Conservation (phyloP, 2,888 invertebrate genomes). For the Leptodirus hochenwartii region DNA sequence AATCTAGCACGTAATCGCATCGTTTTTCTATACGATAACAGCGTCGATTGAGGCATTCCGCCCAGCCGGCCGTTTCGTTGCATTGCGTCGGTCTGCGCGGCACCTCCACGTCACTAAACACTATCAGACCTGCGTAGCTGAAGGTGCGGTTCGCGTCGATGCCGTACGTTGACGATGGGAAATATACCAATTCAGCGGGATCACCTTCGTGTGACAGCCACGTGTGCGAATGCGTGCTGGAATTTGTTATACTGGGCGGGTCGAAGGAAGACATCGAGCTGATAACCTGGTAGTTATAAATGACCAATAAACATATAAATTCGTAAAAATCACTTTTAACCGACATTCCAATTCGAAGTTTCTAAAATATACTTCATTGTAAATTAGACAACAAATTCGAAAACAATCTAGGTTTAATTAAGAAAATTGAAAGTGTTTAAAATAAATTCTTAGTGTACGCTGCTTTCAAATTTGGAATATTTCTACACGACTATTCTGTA, state of each 20-base stretch:
- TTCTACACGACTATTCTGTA: no score
- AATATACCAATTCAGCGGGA: constrained; percentile 70
- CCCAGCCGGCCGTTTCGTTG: constrained; percentile 34
- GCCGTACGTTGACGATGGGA: constrained; percentile 79
- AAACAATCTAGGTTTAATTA: no score
- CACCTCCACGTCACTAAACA: constrained; percentile 77
- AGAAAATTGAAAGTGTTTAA: no score
- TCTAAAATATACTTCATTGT: no score
- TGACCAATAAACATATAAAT: no score
- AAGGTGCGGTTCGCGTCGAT: constrained; percentile 90
- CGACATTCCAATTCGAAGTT: no score
- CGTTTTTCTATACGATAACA: constrained; percentile 59
- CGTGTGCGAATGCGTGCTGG: constrained; percentile 63
- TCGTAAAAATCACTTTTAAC: no score
- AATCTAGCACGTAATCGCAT: constrained; percentile 66
- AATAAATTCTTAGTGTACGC: no score
- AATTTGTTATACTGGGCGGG: constrained; percentile 54
- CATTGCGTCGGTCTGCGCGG: constrained; percentile 49
- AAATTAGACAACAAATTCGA: no score
- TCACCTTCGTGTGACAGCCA: constrained; percentile 76
- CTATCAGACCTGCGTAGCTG: constrained; percentile 72
- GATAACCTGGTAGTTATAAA: constrained; percentile 43
- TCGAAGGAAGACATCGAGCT: constrained; percentile 78
- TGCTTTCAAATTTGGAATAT: no score
- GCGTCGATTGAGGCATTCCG: constrained; percentile 63